phyloP scores from a whole-genome alignment of 2,888 invertebrate species.

The Hybos culiciformis region DNA sequence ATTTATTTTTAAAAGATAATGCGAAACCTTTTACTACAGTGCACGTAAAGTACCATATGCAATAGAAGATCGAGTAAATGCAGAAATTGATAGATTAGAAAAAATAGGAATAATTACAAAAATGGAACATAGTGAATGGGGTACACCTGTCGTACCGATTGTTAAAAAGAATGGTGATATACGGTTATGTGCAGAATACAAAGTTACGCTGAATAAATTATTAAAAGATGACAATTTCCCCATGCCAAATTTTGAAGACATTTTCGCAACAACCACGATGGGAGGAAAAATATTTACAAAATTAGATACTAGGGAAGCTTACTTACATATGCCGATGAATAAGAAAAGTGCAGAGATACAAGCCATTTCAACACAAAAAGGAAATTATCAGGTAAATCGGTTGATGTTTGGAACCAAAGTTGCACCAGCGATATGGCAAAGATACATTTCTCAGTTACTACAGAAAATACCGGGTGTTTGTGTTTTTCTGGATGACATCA shows the following conservation, averaged over 20 bases:
- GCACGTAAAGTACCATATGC: slow-evolving; percentile 13
- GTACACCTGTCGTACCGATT: slow-evolving; percentile 15
- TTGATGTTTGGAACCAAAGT: slow-evolving; percentile 14
- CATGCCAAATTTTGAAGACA: slow-evolving; percentile 13
- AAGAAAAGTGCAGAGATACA: slow-evolving; percentile 12
- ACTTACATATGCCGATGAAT: slow-evolving; percentile 8
- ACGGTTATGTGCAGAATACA: slow-evolving; percentile 16
- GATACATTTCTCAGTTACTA: slow-evolving; percentile 5
- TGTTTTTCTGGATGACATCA: background rate
- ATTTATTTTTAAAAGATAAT: slow-evolving; percentile 5
- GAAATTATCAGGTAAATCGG: slow-evolving; percentile 12
- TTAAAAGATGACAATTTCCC: slow-evolving; percentile 10
- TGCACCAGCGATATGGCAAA: slow-evolving; percentile 15
- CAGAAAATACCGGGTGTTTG: background rate
- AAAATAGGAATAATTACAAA: slow-evolving; percentile 13
- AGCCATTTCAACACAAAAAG: slow-evolving; percentile 13
- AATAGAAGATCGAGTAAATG: slow-evolving; percentile 9
- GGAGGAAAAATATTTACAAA: slow-evolving; percentile 3
- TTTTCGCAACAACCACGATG: slow-evolving; percentile 5
- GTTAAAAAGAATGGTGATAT: slow-evolving; percentile 12
- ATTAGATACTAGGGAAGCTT: slow-evolving; percentile 10
- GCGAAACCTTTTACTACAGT: slow-evolving; percentile 5
- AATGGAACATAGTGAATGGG: slow-evolving; percentile 16
- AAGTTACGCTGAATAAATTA: slow-evolving; percentile 12
- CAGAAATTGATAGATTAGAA: slow-evolving; percentile 11